phyloP scores from a whole-genome alignment of 1,140 invertebrate genomes.

The Euura lappo region DNA sequence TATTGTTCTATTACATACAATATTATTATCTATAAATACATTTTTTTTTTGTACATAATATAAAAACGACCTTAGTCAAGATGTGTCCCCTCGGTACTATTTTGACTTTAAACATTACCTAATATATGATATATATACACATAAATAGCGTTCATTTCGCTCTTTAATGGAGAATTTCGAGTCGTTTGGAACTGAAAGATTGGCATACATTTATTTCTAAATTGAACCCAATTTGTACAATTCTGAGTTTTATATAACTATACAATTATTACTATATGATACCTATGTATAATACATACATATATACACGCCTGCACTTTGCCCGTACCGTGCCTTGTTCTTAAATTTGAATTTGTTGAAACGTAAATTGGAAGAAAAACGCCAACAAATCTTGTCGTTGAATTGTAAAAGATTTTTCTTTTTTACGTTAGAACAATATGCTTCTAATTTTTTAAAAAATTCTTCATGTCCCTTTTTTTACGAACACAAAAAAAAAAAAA shows the following conservation, averaged over 20 bases:
- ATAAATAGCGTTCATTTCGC: neutral
- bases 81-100: constrained; percentile 19
- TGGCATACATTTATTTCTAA: neutral
- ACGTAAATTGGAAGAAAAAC: neutral
- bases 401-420: no score
- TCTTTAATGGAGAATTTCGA: neutral
- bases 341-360: neutral
- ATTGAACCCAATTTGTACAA: neutral
- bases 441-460: no score
- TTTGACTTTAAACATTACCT: constrained; percentile 26
- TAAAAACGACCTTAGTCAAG: constrained; percentile 13
- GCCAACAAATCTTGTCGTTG: neutral
- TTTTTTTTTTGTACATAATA: neutral
- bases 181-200: neutral
- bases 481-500: neutral
- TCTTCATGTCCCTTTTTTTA: neutral
- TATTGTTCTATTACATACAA: neutral
- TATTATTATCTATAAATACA: neutral
- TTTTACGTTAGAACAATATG: no score
- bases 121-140: constrained; percentile 11
- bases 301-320: neutral
- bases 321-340: neutral
- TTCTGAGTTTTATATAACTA: neutral
- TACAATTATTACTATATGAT: neutral
- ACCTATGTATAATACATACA: neutral